phyloP scores from a whole-genome alignment of 2,113 vertebrate species.

The Callaeas wilsoni region DNA sequence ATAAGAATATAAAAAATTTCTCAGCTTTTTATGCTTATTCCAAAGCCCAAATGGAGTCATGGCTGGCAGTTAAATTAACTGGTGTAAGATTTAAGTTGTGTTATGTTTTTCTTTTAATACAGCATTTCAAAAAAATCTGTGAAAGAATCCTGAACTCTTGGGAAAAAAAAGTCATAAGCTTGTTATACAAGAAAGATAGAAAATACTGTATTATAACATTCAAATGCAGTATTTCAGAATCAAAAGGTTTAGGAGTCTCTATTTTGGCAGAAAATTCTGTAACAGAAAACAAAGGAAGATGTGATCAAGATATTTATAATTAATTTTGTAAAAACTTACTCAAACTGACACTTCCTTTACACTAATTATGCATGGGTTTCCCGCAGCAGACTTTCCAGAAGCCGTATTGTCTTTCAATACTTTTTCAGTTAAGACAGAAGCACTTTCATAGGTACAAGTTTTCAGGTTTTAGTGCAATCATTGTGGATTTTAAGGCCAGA shows the following conservation, averaged over 20 bases:
- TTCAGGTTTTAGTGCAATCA: neutral
- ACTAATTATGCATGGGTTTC: neutral
- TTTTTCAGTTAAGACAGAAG: neutral
- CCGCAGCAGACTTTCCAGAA: neutral
- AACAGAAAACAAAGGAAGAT: neutral
- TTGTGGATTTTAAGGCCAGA: neutral
- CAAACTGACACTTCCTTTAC: neutral
- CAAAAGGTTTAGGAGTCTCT: neutral
- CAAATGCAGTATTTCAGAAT: neutral
- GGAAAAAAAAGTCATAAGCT: neutral
- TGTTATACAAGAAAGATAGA: neutral
- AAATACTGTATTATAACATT: neutral
- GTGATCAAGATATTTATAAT: neutral
- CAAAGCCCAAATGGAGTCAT: neutral
- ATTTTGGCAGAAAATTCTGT: neutral
- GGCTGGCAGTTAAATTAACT: neutral
- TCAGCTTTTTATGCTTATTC: neutral
- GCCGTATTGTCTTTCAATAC: neutral
- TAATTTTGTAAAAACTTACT: neutral
- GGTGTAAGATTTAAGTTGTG: neutral
- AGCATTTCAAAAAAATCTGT: neutral
- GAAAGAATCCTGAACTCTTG: neutral
- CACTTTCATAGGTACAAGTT: neutral
- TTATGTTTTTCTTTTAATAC: neutral
- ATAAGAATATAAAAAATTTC: neutral